These are phyloP conservation scores for Montipora capitata DNA, from an alignment of 92 coral and sea anemone species.

Conservation along the genomic window DNA sequence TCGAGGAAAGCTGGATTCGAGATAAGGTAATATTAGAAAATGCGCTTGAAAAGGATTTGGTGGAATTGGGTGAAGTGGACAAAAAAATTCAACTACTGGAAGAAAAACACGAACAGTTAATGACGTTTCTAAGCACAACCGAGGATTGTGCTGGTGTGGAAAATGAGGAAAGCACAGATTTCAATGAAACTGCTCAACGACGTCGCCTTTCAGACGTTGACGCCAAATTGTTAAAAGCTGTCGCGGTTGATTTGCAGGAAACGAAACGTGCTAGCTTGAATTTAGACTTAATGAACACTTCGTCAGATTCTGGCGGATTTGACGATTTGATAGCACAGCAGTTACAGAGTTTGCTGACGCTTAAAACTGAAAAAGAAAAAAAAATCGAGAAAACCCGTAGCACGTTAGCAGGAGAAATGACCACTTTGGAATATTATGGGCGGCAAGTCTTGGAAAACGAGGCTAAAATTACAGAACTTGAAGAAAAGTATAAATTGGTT, in stretches of 20 bases:
- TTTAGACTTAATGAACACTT: not conserved
- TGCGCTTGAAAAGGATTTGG: constrained; percentile 62
- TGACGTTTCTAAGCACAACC: constrained; percentile 23
- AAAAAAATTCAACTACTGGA: constrained; percentile 66
- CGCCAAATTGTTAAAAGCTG: constrained; percentile 18
- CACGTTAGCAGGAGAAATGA: constrained; percentile 68
- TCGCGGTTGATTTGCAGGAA: constrained; percentile 27
- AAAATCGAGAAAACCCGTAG: constrained; percentile 66
- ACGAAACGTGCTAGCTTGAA: constrained; percentile 27
- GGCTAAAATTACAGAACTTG: constrained; percentile 75
- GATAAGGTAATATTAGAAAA: constrained; percentile 74
- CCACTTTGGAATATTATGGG: constrained; percentile 76
- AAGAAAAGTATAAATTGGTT: constrained; percentile 65
- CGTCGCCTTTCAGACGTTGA: constrained; percentile 39
- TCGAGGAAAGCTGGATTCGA: constrained; percentile 64
- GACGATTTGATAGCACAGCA: constrained; percentile 29
- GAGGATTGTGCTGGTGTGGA: constrained; percentile 27
- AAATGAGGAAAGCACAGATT: constrained; percentile 16
- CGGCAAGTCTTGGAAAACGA: constrained; percentile 81
- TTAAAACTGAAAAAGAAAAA: constrained; percentile 81
- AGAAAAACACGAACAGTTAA: constrained; percentile 64
- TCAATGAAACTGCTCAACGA: constrained; percentile 24
- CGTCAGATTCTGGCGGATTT: not conserved
- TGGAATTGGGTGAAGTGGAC: constrained; percentile 82
- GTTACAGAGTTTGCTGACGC: constrained; percentile 49